Evolutionary conservation across 1,140 invertebrate genomes (phyloP).

Genomic region (Copidosoma floridanum): DNA sequence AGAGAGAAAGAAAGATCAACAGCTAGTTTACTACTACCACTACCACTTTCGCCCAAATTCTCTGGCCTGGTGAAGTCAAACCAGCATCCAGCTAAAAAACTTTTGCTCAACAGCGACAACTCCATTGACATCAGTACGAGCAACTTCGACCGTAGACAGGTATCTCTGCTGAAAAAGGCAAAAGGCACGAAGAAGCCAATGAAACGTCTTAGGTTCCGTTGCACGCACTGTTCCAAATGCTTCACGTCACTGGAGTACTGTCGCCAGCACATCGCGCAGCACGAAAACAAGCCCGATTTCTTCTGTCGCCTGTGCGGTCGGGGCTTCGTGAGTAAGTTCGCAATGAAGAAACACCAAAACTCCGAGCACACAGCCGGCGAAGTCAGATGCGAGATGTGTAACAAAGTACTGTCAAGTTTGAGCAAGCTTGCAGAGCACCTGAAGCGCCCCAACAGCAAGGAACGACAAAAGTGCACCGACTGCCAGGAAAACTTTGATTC

Average conservation of each 20-base stretch:
- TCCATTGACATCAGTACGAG: too few relatives aligned
- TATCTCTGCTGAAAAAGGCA: too few relatives aligned
- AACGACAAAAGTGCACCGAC: conserved; percentile 28
- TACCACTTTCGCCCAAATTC: too few relatives aligned
- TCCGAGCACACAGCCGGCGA: conserved; percentile 36
- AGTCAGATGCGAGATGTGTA: conserved; percentile 34
- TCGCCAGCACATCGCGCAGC: conserved; percentile 46
- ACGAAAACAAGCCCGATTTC: conserved; percentile 42
- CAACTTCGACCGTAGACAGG: too few relatives aligned
- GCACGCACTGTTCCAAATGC: conserved; percentile 45
- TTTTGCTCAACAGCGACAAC: too few relatives aligned
- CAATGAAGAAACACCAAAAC: conserved; percentile 44
- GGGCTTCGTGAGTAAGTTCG: conserved; percentile 39
- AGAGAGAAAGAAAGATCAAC: too few relatives aligned
- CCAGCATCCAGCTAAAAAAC: too few relatives aligned
- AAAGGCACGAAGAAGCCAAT: conserved; percentile 32
- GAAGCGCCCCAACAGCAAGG: conserved; percentile 4
- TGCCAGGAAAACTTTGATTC: conserved; percentile 27
- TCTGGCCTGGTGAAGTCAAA: too few relatives aligned
- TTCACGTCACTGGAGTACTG: conserved; percentile 44
- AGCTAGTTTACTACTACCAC: too few relatives aligned
- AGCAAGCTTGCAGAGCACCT: conserved; percentile 28
- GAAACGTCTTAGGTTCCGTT: conserved; percentile 38
- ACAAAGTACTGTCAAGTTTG: conserved; percentile 21
- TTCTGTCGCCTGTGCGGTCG: conserved; percentile 43